A percentile compares a stretch with the other conserved stretches of the same genome.
Evolutionary conservation across 2,888 invertebrate species (phyloP).

Genomic region (Patella depressa): DNA sequence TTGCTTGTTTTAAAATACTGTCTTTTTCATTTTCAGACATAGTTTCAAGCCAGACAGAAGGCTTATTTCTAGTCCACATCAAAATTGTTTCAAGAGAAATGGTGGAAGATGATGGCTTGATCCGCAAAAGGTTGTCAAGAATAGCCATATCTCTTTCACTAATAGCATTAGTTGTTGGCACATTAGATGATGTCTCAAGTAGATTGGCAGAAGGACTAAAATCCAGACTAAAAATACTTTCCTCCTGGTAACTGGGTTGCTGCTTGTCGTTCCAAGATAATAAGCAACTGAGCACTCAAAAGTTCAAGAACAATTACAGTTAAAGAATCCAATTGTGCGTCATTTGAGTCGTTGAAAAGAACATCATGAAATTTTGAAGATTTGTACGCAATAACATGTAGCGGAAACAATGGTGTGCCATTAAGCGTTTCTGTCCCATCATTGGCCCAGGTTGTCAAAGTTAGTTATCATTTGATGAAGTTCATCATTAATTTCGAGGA

Average conservation of each 20-base stretch:
- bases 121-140: background rate
- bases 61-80: background rate
- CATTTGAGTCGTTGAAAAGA: background rate
- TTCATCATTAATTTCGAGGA: background rate
- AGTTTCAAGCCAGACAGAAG: background rate
- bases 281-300: background rate
- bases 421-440: background rate
- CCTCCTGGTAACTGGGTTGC: background rate
- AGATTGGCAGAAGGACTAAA: background rate
- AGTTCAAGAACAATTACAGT: background rate
- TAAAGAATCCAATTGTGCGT: background rate
- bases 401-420: background rate
- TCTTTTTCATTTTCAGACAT: background rate
- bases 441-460: background rate
- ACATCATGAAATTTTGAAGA: background rate
- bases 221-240: constrained; percentile 5
- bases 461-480: background rate
- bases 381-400: background rate
- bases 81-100: background rate
- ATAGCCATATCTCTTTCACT: background rate
- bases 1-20: background rate
- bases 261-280: background rate
- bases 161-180: background rate
- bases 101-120: background rate
- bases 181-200: background rate